Percentiles rank a stretch among this genome's conserved stretches.
Evolutionary conservation across 1,140 invertebrate genomes (phyloP).

Genomic region (Eubasilissa regina): DNA sequence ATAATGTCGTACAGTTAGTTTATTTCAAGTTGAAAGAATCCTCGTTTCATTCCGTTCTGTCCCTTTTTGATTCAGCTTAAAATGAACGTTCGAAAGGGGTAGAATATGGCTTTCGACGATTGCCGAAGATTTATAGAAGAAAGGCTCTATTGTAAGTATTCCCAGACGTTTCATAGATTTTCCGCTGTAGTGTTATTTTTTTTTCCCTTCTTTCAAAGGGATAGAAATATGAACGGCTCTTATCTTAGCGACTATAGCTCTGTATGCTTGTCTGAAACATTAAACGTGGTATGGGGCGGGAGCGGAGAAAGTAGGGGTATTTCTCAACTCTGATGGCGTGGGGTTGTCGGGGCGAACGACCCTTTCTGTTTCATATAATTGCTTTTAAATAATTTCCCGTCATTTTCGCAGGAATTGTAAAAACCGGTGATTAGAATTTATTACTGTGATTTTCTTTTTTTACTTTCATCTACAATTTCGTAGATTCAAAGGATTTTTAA

Average conservation of each 20-base stretch:
- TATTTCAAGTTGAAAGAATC: neutral
- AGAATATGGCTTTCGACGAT: slow-evolving; percentile 8
- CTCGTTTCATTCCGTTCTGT: neutral
- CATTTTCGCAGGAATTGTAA: too few relatives aligned
- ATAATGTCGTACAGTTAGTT: slow-evolving; percentile 2
- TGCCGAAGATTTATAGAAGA: slow-evolving; percentile 22
- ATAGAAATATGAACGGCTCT: slow-evolving; percentile 4
- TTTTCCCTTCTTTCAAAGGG: neutral
- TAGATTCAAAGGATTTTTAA: too few relatives aligned
- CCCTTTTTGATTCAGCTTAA: neutral
- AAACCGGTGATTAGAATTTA: too few relatives aligned
- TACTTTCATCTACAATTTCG: too few relatives aligned
- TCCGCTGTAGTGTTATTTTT: slow-evolving; percentile 2
- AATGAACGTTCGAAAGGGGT: neutral
- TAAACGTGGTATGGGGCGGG: neutral
- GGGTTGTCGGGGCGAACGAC: neutral
- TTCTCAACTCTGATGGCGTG: neutral
- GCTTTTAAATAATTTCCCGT: too few relatives aligned
- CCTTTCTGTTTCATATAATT: too few relatives aligned
- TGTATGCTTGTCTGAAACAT: slow-evolving; percentile 15
- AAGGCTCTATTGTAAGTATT: slow-evolving; percentile 13
- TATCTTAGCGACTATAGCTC: neutral
- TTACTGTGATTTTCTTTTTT: too few relatives aligned
- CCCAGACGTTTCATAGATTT: slow-evolving; percentile 21
- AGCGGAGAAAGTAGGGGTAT: neutral